Conservation (phyloP, 2,113 vertebrate genomes). For the Syngnathoides biaculeatus region DNA sequence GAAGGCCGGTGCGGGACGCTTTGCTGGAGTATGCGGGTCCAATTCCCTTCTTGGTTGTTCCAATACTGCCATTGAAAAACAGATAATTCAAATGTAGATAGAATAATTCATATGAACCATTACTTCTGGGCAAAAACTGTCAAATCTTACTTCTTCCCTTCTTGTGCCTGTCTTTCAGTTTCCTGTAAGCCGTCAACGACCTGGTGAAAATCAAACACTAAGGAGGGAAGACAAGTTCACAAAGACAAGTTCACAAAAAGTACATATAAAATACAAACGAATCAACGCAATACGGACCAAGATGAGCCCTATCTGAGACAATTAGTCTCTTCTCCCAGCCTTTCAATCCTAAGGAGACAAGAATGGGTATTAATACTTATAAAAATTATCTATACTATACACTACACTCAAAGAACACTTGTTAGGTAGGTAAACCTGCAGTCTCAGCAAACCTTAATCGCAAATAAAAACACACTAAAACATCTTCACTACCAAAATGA, state of each 20-base stretch:
- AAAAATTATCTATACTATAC: too few species aligned
- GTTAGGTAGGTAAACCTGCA: neutral
- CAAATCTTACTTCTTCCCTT: conserved; percentile 89
- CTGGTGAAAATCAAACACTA: conserved; percentile 98
- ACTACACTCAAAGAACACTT: neutral
- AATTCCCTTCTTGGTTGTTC: conserved; percentile 96
- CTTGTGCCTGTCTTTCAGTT: conserved; percentile 89
- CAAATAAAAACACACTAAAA: neutral
- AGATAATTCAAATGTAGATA: conserved; percentile 1
- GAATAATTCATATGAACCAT: neutral
- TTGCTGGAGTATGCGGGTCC: conserved; percentile 96
- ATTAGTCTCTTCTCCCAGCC: conserved; percentile 96
- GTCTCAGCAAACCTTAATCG: neutral
- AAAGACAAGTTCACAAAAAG: conserved; percentile 2
- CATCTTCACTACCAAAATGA: neutral
- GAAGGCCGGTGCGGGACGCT: conserved; percentile 90
- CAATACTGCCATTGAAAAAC: conserved; percentile 76
- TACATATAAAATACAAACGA: neutral
- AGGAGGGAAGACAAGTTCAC: conserved; percentile 27
- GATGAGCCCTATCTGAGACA: conserved; percentile 94
- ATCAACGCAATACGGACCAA: conserved; percentile 75
- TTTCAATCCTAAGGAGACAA: conserved; percentile 80
- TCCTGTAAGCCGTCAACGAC: conserved; percentile 95
- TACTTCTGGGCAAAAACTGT: neutral
- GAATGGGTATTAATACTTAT: neutral